A percentile compares a stretch with the other conserved stretches of the same genome.
Conservation (phyloP, 1,140 invertebrate genomes). For the Drosophila funebris region DNA sequence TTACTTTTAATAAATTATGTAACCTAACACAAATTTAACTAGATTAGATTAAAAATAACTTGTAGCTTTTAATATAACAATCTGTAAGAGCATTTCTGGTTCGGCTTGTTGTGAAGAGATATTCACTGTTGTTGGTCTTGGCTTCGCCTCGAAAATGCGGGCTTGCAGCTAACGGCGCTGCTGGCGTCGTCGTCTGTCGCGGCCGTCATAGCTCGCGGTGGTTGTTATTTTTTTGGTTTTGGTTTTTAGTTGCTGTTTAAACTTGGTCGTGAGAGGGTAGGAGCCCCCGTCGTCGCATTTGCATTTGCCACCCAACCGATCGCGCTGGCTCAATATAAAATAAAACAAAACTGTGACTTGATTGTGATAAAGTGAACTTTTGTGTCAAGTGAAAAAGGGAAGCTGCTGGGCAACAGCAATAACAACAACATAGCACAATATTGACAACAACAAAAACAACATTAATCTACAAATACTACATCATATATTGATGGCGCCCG, state of each 20-base stretch:
- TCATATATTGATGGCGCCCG: slow-evolving; percentile 65
- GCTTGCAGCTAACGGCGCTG: slow-evolving; percentile 66
- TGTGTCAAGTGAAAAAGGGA: slow-evolving; percentile 19
- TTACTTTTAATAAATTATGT: background rate
- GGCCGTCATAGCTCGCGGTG: slow-evolving; percentile 62
- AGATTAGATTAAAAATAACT: background rate
- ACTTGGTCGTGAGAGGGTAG: slow-evolving; percentile 84
- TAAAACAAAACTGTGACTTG: slow-evolving; percentile 9
- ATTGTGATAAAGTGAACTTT: slow-evolving; percentile 42
- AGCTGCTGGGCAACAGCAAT: slow-evolving; percentile 6
- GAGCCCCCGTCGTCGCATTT: slow-evolving; percentile 41
- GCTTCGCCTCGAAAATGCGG: slow-evolving; percentile 63
- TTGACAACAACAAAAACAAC: slow-evolving; percentile 26
- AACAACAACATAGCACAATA: no score
- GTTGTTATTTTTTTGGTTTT: slow-evolving; percentile 80
- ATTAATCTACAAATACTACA: slow-evolving; percentile 48
- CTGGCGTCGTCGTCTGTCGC: slow-evolving; percentile 51
- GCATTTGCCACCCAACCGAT: slow-evolving; percentile 28
- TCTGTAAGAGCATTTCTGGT: slow-evolving; percentile 10
- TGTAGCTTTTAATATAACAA: background rate
- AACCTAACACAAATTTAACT: background rate
- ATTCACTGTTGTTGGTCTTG: slow-evolving; percentile 39
- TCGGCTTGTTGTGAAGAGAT: background rate
- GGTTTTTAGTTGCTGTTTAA: slow-evolving; percentile 82
- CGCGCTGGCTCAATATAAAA: slow-evolving; percentile 28